Evolutionary conservation across 2,113 vertebrate genomes (phyloP).

Genomic region (Nyctibius bracteatus): DNA sequence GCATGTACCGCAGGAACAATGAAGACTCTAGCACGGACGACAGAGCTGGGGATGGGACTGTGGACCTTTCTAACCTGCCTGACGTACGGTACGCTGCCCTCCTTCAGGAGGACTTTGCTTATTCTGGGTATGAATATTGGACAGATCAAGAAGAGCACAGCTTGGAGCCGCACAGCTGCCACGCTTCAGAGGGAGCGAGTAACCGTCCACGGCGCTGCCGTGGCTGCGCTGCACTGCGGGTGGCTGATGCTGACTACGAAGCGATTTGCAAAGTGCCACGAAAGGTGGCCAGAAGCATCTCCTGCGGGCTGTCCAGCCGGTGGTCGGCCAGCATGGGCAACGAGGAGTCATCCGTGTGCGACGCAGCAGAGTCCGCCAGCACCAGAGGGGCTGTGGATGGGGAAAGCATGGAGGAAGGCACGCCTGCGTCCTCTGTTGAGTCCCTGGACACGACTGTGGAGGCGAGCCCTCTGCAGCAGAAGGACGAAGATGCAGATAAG

Average conservation of each 20-base stretch:
- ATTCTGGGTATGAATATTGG: slow-evolving; percentile 90
- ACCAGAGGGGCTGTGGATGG: slow-evolving; percentile 69
- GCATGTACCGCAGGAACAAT: slow-evolving; percentile 86
- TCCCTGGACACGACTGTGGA: slow-evolving; percentile 80
- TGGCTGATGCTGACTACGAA: slow-evolving; percentile 90
- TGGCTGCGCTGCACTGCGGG: slow-evolving; percentile 82
- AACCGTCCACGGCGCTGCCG: slow-evolving; percentile 81
- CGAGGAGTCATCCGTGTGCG: slow-evolving; percentile 65
- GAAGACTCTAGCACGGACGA: slow-evolving; percentile 25
- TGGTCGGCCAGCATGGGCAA: slow-evolving; percentile 72
- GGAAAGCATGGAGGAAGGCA: slow-evolving; percentile 79
- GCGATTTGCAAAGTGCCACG: slow-evolving; percentile 90
- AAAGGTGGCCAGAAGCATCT: slow-evolving; percentile 81
- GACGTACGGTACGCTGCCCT: slow-evolving; percentile 80
- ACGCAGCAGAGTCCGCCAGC: slow-evolving; percentile 57
- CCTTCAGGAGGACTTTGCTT: slow-evolving; percentile 88
- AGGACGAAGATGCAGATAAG: slow-evolving; percentile 65
- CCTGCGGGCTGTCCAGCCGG: slow-evolving; percentile 78
- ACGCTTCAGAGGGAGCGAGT: slow-evolving; percentile 47
- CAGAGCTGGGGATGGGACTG: slow-evolving; percentile 55
- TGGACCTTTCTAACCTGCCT: slow-evolving; percentile 77
- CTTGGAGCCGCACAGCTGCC: slow-evolving; percentile 75
- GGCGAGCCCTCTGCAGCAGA: slow-evolving; percentile 33
- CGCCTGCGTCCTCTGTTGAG: slow-evolving; percentile 80
- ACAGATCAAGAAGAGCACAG: slow-evolving; percentile 80